Conservation (phyloP, 2,113 vertebrate species). For the Sylvietta virens region DNA sequence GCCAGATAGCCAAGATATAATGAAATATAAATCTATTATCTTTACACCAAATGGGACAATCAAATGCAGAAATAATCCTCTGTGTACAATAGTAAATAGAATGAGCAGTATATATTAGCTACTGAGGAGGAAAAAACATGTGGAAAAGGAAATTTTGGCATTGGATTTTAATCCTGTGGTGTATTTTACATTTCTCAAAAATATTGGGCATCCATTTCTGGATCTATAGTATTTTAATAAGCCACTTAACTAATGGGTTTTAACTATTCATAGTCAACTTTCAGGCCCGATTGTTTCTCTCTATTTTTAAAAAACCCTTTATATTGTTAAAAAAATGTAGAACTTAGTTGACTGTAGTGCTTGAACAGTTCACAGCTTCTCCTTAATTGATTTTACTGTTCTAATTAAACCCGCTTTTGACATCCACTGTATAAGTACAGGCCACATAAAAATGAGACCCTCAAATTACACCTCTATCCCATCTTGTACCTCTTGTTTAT, state of each 20-base stretch:
- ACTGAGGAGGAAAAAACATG: not conserved
- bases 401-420: not conserved
- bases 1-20: not conserved
- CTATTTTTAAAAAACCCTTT: not conserved
- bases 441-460: not conserved
- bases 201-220: not conserved
- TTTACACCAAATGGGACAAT: not conserved
- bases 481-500: accelerated
- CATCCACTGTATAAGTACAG: not conserved
- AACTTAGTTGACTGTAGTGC: not conserved
- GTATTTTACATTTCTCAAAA: not conserved
- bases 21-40: not conserved
- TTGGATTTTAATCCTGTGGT: not conserved
- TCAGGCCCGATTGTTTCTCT: not conserved
- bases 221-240: not conserved
- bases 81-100: not conserved
- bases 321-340: not conserved
- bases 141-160: not conserved
- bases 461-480: not conserved
- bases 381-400: not conserved
- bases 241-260: not conserved
- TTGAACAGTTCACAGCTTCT: not conserved
- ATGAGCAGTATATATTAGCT: not conserved
- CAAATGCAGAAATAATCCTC: not conserved
- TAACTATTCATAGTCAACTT: not conserved